Evolutionary conservation across 2,113 vertebrate species (phyloP), one percentile per base, ranked within the genome.

Genomic region (Psophia crepitans): DNA sequence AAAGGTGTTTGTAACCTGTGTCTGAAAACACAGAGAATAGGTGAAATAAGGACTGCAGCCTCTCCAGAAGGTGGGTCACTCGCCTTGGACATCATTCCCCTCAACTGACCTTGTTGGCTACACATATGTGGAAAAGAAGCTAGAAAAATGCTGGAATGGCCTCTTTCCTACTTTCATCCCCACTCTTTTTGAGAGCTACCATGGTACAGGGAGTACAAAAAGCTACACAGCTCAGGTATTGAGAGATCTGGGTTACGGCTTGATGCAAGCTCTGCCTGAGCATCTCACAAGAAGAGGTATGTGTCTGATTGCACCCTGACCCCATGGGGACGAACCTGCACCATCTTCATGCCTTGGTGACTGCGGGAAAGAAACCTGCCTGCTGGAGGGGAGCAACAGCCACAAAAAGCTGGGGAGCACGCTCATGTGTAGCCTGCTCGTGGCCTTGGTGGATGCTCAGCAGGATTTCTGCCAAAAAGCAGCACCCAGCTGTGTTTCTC

Each of bases 301-400:
- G 24, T 48, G 12, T 35, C 30, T 57, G 54, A 74, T n/a, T 39
- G n/a, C 12, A 74, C 12, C 39, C 53, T 16, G 39, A 13, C 10
- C 35, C 60, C 39, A 3, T 4, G 10, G 64, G 14, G 6, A 12
- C 49, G 17, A n/a, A 21, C n/a, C n/a, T 53, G 7, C 51, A 44
- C 27, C 28, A 37, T 32, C 32, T 17, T 9, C 32, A 22, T 0
- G 0, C 17, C 32, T 24, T 0, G 0, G 14, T 27, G 63, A 13
- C 28, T 46, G 28, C 4, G 6, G 53, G 32, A 49, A 35, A 37
- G 32, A 84, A 87, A 44, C 3, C 19, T 91, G 58, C 6, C 58
- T 26, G 0, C 28, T 57, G 54, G 19, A 94, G 24, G 21, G 51
- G 22, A 84, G 12, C 8, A 78, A 8, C 23, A 79, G 7, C 21